These are phyloP conservation scores for Potamarius usumacintae DNA, from an alignment of 2,113 vertebrate species.

Conservation along the genomic window DNA sequence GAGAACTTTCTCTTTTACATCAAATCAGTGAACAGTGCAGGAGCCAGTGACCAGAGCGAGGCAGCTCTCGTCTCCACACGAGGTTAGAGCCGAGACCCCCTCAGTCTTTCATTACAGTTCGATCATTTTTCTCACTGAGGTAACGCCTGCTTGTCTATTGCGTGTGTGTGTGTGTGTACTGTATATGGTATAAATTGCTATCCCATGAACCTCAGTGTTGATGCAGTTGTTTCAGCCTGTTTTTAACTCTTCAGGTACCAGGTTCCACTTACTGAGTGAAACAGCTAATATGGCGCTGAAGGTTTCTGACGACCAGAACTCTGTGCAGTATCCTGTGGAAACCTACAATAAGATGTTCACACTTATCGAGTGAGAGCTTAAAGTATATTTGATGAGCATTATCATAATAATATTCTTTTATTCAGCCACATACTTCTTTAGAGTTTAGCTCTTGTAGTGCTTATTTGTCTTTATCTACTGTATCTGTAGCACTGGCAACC, in stretches of 20 bases:
- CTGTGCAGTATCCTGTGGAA: conserved; percentile 75
- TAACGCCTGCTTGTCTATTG: not conserved
- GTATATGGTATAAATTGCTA: not conserved
- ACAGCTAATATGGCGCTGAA: conserved; percentile 82
- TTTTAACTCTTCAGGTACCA: conserved; percentile 76
- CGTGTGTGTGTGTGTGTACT: not conserved
- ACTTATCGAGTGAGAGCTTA: conserved; percentile 74
- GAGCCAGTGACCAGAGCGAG: conserved; percentile 92
- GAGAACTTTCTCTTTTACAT: conserved; percentile 96
- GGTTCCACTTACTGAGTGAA: conserved; percentile 81
- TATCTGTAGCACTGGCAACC: not conserved
- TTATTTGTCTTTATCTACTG: not conserved
- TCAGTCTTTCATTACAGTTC: not conserved
- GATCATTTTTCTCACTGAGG: not conserved
- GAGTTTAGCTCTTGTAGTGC: not conserved
- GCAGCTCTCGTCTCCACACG: conserved; percentile 92
- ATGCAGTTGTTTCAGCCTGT: conserved; percentile 7
- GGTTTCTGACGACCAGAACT: conserved; percentile 78
- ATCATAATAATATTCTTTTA: not conserved
- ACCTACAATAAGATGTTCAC: conserved; percentile 56
- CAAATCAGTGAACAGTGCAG: conserved; percentile 84
- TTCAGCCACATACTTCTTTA: not conserved
- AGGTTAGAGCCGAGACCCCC: conserved; percentile 71
- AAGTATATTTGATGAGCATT: not conserved
- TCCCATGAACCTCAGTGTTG: not conserved